phyloP scores from a whole-genome alignment of 2,113 vertebrate genomes.

The Pluvialis apricaria region DNA sequence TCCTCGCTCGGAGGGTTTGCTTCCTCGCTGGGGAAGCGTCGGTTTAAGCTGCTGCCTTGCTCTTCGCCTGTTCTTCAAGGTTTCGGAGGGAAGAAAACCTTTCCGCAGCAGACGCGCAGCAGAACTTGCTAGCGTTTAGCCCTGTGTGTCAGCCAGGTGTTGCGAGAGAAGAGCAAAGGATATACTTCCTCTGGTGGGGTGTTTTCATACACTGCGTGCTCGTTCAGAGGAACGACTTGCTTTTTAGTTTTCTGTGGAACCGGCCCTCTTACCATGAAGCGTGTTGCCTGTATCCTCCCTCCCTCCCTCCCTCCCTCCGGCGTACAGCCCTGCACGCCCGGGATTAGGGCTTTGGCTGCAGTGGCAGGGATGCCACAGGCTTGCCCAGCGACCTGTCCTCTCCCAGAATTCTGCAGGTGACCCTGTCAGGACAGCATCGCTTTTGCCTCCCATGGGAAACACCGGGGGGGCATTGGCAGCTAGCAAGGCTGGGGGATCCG shows the following conservation, averaged over 20 bases:
- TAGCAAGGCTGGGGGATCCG: background rate
- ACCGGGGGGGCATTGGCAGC: accelerated
- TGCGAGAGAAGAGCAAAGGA: background rate
- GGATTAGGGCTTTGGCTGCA: background rate
- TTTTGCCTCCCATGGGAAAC: background rate
- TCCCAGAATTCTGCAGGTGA: background rate
- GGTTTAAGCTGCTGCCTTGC: background rate
- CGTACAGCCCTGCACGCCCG: accelerated
- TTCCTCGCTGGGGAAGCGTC: background rate
- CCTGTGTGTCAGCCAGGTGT: background rate
- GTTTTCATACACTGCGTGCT: background rate
- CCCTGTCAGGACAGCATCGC: background rate
- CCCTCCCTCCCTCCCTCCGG: background rate
- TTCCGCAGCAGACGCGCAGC: accelerated
- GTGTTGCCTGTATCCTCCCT: background rate
- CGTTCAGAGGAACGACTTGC: background rate
- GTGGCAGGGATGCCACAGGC: background rate
- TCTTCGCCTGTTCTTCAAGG: background rate
- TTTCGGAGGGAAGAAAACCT: background rate
- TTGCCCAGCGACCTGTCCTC: background rate
- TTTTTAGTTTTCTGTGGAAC: constrained; percentile 9
- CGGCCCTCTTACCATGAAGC: background rate
- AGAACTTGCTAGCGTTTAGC: background rate
- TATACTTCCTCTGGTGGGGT: background rate
- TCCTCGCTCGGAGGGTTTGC: background rate